Evolutionary conservation across 1,140 invertebrate genomes (phyloP), one percentile per base, ranked within the genome.

Genomic region (Ladona fulva): DNA sequence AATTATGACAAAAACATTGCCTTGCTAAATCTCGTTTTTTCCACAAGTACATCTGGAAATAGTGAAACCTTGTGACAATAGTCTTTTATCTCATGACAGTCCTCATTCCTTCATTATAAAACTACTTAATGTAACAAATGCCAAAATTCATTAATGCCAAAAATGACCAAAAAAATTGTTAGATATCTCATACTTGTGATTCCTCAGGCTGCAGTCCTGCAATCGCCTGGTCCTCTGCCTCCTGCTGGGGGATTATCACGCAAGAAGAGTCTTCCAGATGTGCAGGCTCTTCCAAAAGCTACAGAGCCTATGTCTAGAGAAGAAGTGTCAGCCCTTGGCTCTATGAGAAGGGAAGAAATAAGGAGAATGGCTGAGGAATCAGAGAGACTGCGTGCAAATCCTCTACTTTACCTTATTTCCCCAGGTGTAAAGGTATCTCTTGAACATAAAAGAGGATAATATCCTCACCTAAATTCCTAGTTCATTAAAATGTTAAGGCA

Each of bases 181-280:
- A 37, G 8, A 8, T 37, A 37, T 37, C 8, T 1, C 8, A 37
- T 37, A 5, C 1, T 37, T 37, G 8, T 37, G 1, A 37, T 66
- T 22, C 3, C 12, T 16, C 52, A 66, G 52, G 52, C 52, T 22
- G 14, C 52, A 16, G 52, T 66, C n/a, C n/a, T 66, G n/a, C 14
- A 16, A 66, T 66, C 52, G 14, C 12, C 52, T 22, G n/a, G 52
- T 22, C 52, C 52, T 6, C 14, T 66, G 12, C 52, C 52, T 12
- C 52, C 52, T 6, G 52, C 52, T 22, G 52, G 52, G 1, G 52
- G 16, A 66, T 19, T 95, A 81, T 92, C 95, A 88, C 88, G 95
- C 81, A 97, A 98, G 88, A 96, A 97, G 88, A 95, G 96, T 82
- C 88, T 99, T 86, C 97, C 97, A 24, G 97, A 99, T 86, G 94